Evolutionary conservation across 2,797 vertebrate genomes (phyloP).

Genomic region (Anabacerthia variegaticeps): DNA sequence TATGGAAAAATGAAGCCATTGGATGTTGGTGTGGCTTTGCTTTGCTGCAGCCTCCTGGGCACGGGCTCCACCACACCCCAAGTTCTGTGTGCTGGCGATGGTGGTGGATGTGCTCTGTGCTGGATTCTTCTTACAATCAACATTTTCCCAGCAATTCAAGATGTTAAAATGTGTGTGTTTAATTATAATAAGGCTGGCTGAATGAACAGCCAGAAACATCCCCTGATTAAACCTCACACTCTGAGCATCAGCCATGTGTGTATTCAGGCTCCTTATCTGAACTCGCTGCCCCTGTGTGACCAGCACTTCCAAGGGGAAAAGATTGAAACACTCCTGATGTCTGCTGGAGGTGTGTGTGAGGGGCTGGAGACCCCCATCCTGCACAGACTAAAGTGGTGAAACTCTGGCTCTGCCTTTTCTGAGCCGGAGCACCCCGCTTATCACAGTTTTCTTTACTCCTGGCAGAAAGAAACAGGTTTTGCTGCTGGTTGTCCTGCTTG

Average conservation of each 20-base stretch:
- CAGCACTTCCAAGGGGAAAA: not conserved
- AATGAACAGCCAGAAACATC: not conserved
- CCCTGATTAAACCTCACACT: not conserved
- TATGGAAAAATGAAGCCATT: not conserved
- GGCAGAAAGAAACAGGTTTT: not conserved
- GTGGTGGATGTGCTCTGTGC: not conserved
- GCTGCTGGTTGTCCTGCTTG: not conserved
- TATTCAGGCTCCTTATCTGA: not conserved
- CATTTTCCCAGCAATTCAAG: not conserved
- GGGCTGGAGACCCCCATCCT: not conserved
- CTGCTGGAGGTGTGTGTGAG: not conserved
- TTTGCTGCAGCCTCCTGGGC: not conserved
- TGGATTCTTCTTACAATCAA: not conserved
- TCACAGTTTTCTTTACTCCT: not conserved
- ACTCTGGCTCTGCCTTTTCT: not conserved
- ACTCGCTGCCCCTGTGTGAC: not conserved
- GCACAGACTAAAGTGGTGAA: not conserved
- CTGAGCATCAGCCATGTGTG: fast-evolving
- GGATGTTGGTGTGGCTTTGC: not conserved
- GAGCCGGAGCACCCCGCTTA: fast-evolving
- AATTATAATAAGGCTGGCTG: not conserved
- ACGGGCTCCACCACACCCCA: fast-evolving
- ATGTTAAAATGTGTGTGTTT: not conserved
- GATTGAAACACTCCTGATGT: not conserved
- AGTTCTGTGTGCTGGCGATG: not conserved